A percentile compares a stretch with the other conserved stretches of the same genome.
phyloP scores from a whole-genome alignment of 2,888 invertebrate species.

The Pterostichus madidus region DNA sequence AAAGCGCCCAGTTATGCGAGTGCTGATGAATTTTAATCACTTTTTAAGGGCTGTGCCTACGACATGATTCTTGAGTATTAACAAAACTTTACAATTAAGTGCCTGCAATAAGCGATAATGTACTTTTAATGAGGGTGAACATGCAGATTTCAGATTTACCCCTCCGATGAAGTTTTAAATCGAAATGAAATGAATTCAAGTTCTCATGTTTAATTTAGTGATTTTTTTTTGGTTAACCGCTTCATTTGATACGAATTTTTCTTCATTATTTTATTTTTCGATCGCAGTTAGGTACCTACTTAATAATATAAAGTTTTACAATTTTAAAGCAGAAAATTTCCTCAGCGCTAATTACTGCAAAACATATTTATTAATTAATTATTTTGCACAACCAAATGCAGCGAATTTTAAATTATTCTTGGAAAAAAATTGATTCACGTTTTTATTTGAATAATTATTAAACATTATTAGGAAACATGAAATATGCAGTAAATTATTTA shows the following conservation, averaged over 20 bases:
- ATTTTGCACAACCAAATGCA: too few species aligned
- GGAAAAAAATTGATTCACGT: too few species aligned
- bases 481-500: too few species aligned
- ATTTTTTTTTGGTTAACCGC: conserved; percentile 14
- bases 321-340: not conserved
- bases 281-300: not conserved
- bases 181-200: conserved; percentile 16
- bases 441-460: too few species aligned
- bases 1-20: conserved; percentile 51
- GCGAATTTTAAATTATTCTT: too few species aligned
- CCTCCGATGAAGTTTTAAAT: conserved; percentile 21
- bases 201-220: conserved; percentile 21
- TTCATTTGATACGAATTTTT: not conserved
- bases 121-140: conserved; percentile 70
- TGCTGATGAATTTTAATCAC: conserved; percentile 64
- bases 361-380: too few species aligned
- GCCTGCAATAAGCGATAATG: conserved; percentile 72
- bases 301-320: not conserved
- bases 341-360: too few species aligned
- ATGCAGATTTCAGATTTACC: conserved; percentile 31
- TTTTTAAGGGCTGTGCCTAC: conserved; percentile 58
- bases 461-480: too few species aligned
- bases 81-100: conserved; percentile 68
- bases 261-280: conserved; percentile 18
- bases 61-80: conserved; percentile 60